Base-by-base conservation (phyloP, 2,797 vertebrate species). In the Rhabdomys pumilio region DNA sequence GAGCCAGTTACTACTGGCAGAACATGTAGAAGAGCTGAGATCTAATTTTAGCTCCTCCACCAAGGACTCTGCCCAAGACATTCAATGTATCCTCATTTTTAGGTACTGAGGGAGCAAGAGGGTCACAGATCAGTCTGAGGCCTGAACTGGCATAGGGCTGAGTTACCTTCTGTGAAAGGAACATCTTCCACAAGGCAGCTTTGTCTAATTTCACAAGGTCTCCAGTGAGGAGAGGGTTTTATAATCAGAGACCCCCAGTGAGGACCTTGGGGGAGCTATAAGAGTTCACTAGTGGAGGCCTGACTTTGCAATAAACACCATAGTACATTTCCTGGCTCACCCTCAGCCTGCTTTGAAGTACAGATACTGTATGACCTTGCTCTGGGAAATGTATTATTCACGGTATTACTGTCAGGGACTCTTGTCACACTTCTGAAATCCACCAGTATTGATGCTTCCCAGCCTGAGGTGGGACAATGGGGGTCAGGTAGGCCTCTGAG, bases 231-330 rank as follows among this genome's bases (percentile, higher is more conserved):
- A 47, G 47, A 77, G 47, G 14, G 26, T 22, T 22, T 72, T 14
- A 13, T 61, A 10, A 47, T 57, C 47, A 96, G 38, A 85, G 26
- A 55, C 0, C 3, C 11, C 47, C 13, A 24, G 76, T 11, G 44
- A 24, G 77, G 47, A 34, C 72, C 24, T 89, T 55, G 44, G 20
- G 22, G 22, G 20, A 17, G 14, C 13, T n/a, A 57, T 19, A n/a
- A 5, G 47, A 55, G 24, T 59, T 87, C 41, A 81, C 69, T 7
- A 55, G 13, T 80, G 57, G 13, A 9, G 29, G 20, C 84, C 63
- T 57, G 76, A 88, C 93, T 80, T 63, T 61, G 53, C 63, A 93
- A 79, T 76, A 84, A 67, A 79, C 47, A 89, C 2, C 26, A 11
- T 6, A 15, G 53, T 3, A 34, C 4, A 38, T 50, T 55, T 14